Base-by-base conservation (phyloP, 2,797 vertebrate species). In the Crocodylus rhombifer region DNA sequence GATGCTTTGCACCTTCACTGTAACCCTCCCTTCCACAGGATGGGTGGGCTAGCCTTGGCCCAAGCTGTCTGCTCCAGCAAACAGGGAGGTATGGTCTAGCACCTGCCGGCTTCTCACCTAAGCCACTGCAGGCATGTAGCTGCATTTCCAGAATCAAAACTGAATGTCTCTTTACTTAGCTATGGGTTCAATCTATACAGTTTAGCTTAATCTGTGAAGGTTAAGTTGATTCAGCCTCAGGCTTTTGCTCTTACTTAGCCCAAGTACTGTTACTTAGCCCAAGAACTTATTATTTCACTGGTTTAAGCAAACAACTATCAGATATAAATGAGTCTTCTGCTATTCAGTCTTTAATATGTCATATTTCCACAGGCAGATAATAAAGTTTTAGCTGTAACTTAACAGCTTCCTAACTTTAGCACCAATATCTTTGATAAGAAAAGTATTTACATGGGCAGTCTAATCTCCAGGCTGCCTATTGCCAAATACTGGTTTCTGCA, bases 221-320 rank as follows among this genome's bases (percentile, higher is more conserved):
- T 42, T 8, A 7, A 42, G 8, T 42, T 9, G 42, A 42, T 42
- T 42, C 42, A 42, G 42, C 42, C 73, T 28, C 21, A 14, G 51
- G 28, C 26, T 93, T 95, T 90, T 88, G 15, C 28, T 51, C 5
- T 91, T 42, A 42, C 42, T 42, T 42, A 42, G 42, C 42, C 42
- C 42, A 42, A 42, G 42, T 42, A 36, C 33, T 36, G 6, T 91
- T 42, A 42, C 42, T 42, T 42, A 42, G 42, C 42, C 42, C 6
- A 42, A 42, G 42, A 7, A 42, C 42, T 42, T 42, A 42, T 42
- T 69, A 69, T 36, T 96, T 89, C 55, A 57, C 86, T 87, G 81
- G 33, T 86, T 94, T 91, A 76, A 92, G 56, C 33, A 92, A 28
- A 56, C 86, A 76, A 95, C 82, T 64, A 67, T 86, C 76, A 89